Percentiles rank a stretch among this genome's conserved stretches.
Evolutionary conservation across 2,888 invertebrate genomes (phyloP).

Genomic region (Cataglyphis cursor): DNA sequence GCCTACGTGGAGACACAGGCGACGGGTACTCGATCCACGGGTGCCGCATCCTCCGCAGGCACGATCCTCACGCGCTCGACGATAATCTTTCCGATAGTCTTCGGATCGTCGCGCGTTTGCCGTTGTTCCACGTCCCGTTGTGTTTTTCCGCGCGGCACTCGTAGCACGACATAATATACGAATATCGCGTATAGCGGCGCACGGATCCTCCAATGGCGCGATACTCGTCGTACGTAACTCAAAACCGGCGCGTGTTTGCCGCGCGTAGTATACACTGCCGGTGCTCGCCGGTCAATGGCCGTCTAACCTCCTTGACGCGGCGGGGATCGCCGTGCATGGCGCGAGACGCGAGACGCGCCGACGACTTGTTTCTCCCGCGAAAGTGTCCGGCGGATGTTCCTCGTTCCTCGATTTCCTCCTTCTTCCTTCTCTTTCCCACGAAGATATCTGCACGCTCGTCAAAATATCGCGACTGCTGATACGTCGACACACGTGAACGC

Average conservation of each 20-base stretch:
- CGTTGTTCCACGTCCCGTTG: constrained; percentile 59
- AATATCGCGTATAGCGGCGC: neutral
- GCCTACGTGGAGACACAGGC: constrained; percentile 82
- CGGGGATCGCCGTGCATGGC: constrained; percentile 55
- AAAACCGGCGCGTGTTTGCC: constrained; percentile 56
- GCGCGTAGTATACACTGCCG: constrained; percentile 45
- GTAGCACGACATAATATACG: constrained; percentile 70
- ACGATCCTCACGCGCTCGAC: constrained; percentile 65
- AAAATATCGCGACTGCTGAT: constrained; percentile 5
- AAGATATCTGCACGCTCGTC: neutral
- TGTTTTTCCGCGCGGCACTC: constrained; percentile 55
- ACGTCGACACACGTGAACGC: constrained; percentile 19
- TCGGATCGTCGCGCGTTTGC: constrained; percentile 47
- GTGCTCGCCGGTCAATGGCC: constrained; percentile 70
- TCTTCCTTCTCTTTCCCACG: neutral
- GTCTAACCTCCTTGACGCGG: constrained; percentile 65
- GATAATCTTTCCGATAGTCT: constrained; percentile 54
- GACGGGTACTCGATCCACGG: constrained; percentile 74
- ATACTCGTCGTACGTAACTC: constrained; percentile 46
- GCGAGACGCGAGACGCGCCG: constrained; percentile 55
- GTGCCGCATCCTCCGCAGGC: constrained; percentile 85
- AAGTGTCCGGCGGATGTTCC: constrained; percentile 8
- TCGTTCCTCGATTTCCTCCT: neutral
- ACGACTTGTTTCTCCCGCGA: constrained; percentile 26
- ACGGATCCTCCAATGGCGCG: neutral